Evolutionary conservation across 2,888 invertebrate species (phyloP).

Genomic region (Tiliacea aurago): DNA sequence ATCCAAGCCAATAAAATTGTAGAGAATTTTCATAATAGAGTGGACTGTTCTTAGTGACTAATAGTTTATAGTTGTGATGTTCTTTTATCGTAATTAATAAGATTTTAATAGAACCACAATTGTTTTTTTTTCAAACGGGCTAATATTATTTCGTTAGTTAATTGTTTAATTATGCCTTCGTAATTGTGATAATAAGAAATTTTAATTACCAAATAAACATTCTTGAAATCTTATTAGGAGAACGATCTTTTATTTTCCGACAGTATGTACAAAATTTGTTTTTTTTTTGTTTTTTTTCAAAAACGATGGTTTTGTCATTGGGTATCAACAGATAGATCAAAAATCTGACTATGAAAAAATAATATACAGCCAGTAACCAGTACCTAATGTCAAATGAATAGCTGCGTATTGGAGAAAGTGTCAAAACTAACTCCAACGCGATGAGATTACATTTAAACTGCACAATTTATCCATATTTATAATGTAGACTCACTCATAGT

Average conservation of each 20-base stretch:
- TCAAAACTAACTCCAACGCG: constrained; percentile 29
- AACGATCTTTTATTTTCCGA: constrained; percentile 25
- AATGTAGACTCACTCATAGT: constrained; percentile 69
- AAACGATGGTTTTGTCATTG: background rate
- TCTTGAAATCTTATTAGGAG: constrained; percentile 46
- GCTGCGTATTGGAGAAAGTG: constrained; percentile 19
- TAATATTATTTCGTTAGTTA: constrained; percentile 59
- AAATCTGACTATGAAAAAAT: background rate
- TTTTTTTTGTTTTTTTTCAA: background rate
- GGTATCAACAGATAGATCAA: background rate
- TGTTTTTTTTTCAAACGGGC: constrained; percentile 48
- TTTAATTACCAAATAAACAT: constrained; percentile 61
- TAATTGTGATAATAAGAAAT: constrained; percentile 58
- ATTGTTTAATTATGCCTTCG: constrained; percentile 54
- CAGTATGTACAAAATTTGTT: background rate
- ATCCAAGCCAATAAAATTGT: constrained; percentile 39
- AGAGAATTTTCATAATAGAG: constrained; percentile 40
- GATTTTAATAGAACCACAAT: constrained; percentile 46
- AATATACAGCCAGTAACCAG: constrained; percentile 9
- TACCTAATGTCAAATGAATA: constrained; percentile 37
- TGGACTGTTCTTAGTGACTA: constrained; percentile 28
- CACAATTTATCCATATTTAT: constrained; percentile 55
- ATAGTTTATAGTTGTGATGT: constrained; percentile 43
- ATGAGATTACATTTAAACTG: constrained; percentile 44
- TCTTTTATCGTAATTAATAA: constrained; percentile 54